Evolutionary conservation across 2,113 vertebrate species (phyloP).

Genomic region (rabbit (Oryctolagus cuniculus)): mOryCun1.1 NC_091438.1:90180501-90181000

Average conservation of each 20-base stretch:
- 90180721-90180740: constrained; percentile 39
- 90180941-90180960: background rate
- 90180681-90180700: background rate
- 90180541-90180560: background rate
- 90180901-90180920: background rate
- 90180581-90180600: background rate
- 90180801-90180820: constrained; percentile 75
- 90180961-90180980: background rate
- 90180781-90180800: constrained; percentile 79
- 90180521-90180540: background rate
- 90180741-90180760: constrained; percentile 70
- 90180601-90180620: background rate
- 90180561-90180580: constrained; percentile 10
- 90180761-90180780: constrained; percentile 77
- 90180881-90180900: constrained; percentile 43
- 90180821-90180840: constrained; percentile 78
- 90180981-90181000: background rate
- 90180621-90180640: background rate
- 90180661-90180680: background rate
- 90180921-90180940: constrained; percentile 18
- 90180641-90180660: background rate
- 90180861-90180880: background rate
- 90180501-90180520: background rate
- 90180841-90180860: constrained; percentile 79
- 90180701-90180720: background rate